These are phyloP conservation scores for Nemopilema nomurai DNA, from an alignment of 30 jellyfish, hydroid and myxozoan species.

Conservation along the genomic window DNA sequence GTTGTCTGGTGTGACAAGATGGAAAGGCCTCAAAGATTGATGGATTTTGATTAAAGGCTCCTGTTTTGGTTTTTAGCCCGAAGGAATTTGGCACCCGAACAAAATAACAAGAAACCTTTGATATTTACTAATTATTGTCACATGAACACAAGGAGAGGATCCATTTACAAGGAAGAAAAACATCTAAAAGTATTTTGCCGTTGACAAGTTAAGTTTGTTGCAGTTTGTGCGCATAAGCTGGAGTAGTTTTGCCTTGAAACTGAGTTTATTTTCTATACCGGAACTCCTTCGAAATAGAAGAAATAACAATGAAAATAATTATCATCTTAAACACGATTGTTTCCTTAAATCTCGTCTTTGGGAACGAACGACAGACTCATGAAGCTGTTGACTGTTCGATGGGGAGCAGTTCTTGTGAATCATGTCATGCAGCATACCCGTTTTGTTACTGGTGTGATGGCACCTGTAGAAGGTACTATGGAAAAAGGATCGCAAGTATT, in stretches of 20 bases:
- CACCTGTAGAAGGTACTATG: conserved; percentile 47
- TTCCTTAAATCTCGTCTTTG: background rate
- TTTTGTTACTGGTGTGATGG: conserved; percentile 76
- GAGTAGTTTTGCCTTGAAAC: too few relatives aligned
- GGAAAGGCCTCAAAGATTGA: background rate
- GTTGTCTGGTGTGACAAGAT: background rate
- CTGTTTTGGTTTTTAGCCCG: too few relatives aligned
- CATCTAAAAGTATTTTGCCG: too few relatives aligned
- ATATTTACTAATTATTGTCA: background rate
- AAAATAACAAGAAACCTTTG: background rate
- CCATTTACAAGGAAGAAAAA: background rate
- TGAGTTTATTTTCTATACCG: background rate
- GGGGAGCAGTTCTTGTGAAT: conserved; percentile 67
- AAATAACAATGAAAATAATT: background rate
- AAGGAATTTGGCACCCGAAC: background rate
- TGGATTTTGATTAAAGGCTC: background rate
- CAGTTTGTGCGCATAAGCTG: too few relatives aligned
- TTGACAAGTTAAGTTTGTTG: too few relatives aligned
- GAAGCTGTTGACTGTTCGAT: conserved; percentile 54
- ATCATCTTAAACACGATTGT: background rate
- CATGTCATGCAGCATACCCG: conserved; percentile 70
- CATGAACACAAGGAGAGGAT: background rate
- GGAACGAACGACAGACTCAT: conserved; percentile 6
- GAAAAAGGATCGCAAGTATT: conserved; percentile 36
- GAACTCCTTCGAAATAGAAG: background rate